A percentile compares a stretch with the other conserved stretches of the same genome.
These are phyloP conservation scores for Acanthococcus lagerstroemiae DNA, from an alignment of 2,888 invertebrate species.

Conservation along the genomic window DNA sequence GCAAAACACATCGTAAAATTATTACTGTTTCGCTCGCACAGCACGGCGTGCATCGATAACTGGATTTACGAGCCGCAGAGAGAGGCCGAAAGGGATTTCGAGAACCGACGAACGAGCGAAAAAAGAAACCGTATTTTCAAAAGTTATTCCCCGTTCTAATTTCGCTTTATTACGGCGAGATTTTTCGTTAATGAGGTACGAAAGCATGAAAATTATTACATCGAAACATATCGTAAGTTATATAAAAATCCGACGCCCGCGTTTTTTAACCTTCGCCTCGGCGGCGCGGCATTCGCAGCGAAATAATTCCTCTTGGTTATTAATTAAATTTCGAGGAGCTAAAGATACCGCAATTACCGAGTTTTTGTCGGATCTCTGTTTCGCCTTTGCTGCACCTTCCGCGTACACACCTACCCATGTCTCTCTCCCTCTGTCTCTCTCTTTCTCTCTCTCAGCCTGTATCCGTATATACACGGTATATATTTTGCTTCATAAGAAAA, in stretches of 20 bases:
- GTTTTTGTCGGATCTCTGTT: constrained; percentile 24
- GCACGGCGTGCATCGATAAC: no score
- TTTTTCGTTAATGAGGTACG: constrained; percentile 4
- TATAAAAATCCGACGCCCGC: background rate
- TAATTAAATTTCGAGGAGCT: constrained; percentile 23
- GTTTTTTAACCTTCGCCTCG: background rate
- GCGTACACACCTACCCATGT: background rate
- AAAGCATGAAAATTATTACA: constrained; percentile 1
- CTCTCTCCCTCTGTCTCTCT: background rate
- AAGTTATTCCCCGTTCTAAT: background rate
- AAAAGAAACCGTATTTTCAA: background rate
- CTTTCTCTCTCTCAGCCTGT: background rate
- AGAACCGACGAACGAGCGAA: background rate
- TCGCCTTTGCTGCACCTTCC: background rate
- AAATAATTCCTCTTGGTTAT: constrained; percentile 22
- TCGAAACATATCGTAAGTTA: background rate
- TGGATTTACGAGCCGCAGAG: no score
- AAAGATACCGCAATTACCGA: constrained; percentile 25
- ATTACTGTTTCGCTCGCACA: no score
- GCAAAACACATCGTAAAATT: no score
- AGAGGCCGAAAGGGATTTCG: background rate
- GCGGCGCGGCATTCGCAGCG: background rate
- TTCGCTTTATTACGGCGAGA: background rate
- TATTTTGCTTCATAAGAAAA: constrained; percentile 20
- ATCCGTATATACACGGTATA: background rate